Conservation (phyloP, 2,797 vertebrate species). For the Catostomus latipinnis region DNA sequence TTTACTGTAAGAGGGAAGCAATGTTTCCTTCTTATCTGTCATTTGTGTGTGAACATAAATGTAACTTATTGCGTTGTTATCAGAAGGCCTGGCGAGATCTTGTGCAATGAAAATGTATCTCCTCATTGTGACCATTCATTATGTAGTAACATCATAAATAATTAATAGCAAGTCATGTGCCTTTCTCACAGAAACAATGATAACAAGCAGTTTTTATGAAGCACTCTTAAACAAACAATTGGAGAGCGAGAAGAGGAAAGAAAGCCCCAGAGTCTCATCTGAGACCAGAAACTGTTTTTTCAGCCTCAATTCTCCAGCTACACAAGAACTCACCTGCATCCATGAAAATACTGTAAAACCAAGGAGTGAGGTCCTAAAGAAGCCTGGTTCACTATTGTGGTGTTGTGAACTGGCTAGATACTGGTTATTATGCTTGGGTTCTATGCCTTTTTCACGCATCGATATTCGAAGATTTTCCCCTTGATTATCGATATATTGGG, state of each 20-base stretch:
- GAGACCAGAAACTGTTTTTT: constrained; percentile 57
- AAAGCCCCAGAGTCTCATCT: constrained; percentile 49
- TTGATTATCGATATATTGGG: too few relatives aligned
- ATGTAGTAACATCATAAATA: constrained; percentile 66
- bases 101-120: constrained; percentile 70
- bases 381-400: constrained; percentile 32
- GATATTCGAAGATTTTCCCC: too few relatives aligned
- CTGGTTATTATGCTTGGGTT: too few relatives aligned
- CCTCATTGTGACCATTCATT: constrained; percentile 67
- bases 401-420: constrained; percentile 27
- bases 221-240: constrained; percentile 68
- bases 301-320: constrained; percentile 55
- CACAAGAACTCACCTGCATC: constrained; percentile 53
- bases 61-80: constrained; percentile 67
- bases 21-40: constrained; percentile 74
- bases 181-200: constrained; percentile 66
- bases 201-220: constrained; percentile 68
- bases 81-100: constrained; percentile 60
- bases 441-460: too few relatives aligned
- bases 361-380: constrained; percentile 43
- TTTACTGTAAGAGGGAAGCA: constrained; percentile 67
- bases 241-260: constrained; percentile 32
- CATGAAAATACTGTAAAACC: constrained; percentile 50
- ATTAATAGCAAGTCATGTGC: constrained; percentile 72
- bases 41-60: constrained; percentile 61